Conservation (phyloP, 1,140 invertebrate species). For the Amphibalanus amphitrite region DNA sequence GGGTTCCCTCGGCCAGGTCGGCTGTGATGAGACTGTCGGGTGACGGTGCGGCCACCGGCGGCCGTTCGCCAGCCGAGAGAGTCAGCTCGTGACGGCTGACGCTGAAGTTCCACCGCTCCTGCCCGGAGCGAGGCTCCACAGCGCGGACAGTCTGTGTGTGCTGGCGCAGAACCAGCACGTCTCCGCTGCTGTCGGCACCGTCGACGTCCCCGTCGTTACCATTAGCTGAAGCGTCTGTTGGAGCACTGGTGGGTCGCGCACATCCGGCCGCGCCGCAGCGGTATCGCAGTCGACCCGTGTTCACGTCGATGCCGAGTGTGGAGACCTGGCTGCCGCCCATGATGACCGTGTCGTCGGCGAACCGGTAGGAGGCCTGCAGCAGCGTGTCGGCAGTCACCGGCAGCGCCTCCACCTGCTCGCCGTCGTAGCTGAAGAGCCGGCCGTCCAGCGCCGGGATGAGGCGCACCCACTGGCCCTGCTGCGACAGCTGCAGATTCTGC, state of each 20-base stretch:
- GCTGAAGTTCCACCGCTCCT: slow-evolving; percentile 89
- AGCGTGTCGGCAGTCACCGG: slow-evolving; percentile 69
- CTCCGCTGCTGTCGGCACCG: slow-evolving; percentile 24
- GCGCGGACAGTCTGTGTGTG: slow-evolving; percentile 71
- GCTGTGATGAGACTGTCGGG: neutral
- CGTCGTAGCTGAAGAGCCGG: slow-evolving; percentile 76
- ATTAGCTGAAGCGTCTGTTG: slow-evolving; percentile 26
- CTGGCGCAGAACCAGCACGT: slow-evolving; percentile 58
- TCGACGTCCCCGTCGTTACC: slow-evolving; percentile 24
- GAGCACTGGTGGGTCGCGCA: slow-evolving; percentile 14
- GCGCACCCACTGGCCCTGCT: slow-evolving; percentile 64
- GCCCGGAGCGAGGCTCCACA: slow-evolving; percentile 57
- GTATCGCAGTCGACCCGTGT: slow-evolving; percentile 55
- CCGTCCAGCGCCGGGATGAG: slow-evolving; percentile 83
- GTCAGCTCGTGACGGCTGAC: slow-evolving; percentile 70
- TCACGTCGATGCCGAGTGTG: slow-evolving; percentile 41
- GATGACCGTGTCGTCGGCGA: slow-evolving; percentile 64
- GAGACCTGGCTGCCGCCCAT: slow-evolving; percentile 39
- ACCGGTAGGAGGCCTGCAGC: slow-evolving; percentile 55
- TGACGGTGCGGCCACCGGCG: slow-evolving; percentile 56
- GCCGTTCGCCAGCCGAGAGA: slow-evolving; percentile 38
- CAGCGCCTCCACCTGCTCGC: slow-evolving; percentile 63
- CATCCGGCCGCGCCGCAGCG: slow-evolving; percentile 58
- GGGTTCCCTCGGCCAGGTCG: slow-evolving; percentile 1
- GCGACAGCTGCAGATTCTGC: slow-evolving; percentile 43